phyloP scores from a whole-genome alignment of 2,888 invertebrate species.

The Stomorhina lunata region DNA sequence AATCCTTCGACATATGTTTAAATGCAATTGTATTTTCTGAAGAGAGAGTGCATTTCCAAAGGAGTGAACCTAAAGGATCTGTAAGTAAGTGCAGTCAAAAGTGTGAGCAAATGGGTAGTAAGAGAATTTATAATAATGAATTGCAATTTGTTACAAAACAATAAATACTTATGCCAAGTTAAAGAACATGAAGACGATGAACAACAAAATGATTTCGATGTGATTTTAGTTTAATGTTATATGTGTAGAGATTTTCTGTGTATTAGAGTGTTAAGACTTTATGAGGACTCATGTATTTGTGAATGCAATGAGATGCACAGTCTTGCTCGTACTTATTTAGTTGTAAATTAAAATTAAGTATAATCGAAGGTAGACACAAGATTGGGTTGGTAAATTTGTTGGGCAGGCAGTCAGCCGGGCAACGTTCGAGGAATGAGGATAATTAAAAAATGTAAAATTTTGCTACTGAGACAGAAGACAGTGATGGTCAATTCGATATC shows the following conservation, averaged over 20 bases:
- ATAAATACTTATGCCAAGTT: background rate
- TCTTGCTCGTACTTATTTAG: conserved; percentile 7
- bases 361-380: conserved; percentile 15
- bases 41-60: conserved; percentile 31
- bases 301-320: too few species aligned
- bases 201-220: conserved; percentile 26
- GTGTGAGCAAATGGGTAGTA: background rate
- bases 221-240: conserved; percentile 47
- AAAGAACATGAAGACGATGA: conserved; percentile 4
- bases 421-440: background rate
- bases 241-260: conserved; percentile 22
- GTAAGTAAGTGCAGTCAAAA: too few species aligned
- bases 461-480: background rate
- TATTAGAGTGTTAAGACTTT: background rate
- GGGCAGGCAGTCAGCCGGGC: background rate
- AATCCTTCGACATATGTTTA: too few species aligned
- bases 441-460: conserved; percentile 22
- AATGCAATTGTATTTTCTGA: conserved; percentile 59
- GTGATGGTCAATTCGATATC: background rate
- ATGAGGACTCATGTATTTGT: conserved; percentile 10
- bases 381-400: background rate
- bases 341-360: conserved; percentile 40
- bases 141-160: conserved; percentile 56
- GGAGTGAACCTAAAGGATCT: too few species aligned
- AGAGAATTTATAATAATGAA: conserved; percentile 63